Evolutionary conservation across 2,797 vertebrate species (phyloP), one percentile per base, ranked within the genome.

Genomic region (Neosilurus mollespiculum): DNA sequence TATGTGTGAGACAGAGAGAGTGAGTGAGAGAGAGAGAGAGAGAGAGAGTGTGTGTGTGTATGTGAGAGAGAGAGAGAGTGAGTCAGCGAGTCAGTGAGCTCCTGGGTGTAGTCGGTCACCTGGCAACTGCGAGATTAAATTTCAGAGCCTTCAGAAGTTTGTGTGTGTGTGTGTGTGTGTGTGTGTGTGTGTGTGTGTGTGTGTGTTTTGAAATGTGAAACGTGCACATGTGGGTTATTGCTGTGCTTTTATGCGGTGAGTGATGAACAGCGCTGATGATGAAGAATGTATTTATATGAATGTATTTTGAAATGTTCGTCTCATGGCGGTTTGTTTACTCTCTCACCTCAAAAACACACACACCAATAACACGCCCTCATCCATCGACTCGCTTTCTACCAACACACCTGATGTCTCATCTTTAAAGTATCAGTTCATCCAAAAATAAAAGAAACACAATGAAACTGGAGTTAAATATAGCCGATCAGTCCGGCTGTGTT

Each of bases 41-140:
- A n/a, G n/a, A n/a, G n/a, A n/a, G n/a, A n/a, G n/a, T n/a, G n/a
- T n/a, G n/a, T n/a, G n/a, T n/a, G n/a, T n/a, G n/a, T n/a, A n/a
- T n/a, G n/a, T n/a, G n/a, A n/a, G n/a, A n/a, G n/a, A n/a, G n/a
- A n/a, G n/a, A n/a, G n/a, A n/a, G n/a, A n/a, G n/a, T n/a, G n/a
- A n/a, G n/a, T n/a, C n/a, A n/a, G n/a, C n/a, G n/a, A n/a, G n/a
- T n/a, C n/a, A n/a, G n/a, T n/a, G n/a, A n/a, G 14, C 64, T 65
- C 64, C 1, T 85, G 91, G 92, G 91, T 90, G 85, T 84, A 24
- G 91, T 92, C 90, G n/a, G 91, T 92, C 90, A 92, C 93, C 91
- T 92, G 92, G 93, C 94, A 95, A 96, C 95, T 88, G 61, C 69
- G 71, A 87, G 91, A 93, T 95, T 91, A 87, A 83, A 87, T 94